A percentile compares a stretch with the other conserved stretches of the same genome.
Conservation (phyloP, 92 coral and sea anemone genomes). For the Actinostola sp. region DNA sequence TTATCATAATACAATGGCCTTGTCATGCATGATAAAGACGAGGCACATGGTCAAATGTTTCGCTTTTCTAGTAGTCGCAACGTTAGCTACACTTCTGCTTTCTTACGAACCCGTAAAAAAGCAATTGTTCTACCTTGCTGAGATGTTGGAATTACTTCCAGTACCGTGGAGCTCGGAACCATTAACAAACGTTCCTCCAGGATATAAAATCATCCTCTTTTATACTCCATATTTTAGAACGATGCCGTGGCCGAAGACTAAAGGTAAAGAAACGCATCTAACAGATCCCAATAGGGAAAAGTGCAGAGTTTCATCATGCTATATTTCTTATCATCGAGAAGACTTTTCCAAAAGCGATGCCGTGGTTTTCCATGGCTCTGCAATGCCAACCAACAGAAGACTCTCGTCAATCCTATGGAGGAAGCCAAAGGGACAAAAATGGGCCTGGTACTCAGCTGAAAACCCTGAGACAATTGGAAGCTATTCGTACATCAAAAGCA, state of each 20-base stretch:
- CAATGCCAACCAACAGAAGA: neutral
- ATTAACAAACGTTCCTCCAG: conserved; percentile 2
- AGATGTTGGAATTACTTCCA: neutral
- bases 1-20: too few species aligned
- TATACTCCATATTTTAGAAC: conserved; percentile 21
- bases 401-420: neutral
- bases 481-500: neutral
- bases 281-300: neutral
- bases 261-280: neutral
- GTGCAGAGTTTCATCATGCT: conserved; percentile 17
- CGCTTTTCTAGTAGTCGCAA: too few species aligned
- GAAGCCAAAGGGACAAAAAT: conserved; percentile 20
- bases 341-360: conserved; percentile 23
- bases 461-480: conserved; percentile 5
- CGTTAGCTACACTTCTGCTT: too few species aligned
- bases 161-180: conserved; percentile 4
- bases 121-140: neutral
- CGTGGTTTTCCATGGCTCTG: conserved; percentile 14
- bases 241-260: conserved; percentile 14
- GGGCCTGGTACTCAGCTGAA: conserved; percentile 24
- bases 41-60: too few species aligned
- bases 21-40: too few species aligned
- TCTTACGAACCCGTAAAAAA: conserved; percentile 16
- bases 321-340: neutral
- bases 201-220: conserved; percentile 3